Evolutionary conservation across 1,140 invertebrate species (phyloP), one percentile per base, ranked within the genome.

Genomic region (Zaprionus camerounensis): DNA sequence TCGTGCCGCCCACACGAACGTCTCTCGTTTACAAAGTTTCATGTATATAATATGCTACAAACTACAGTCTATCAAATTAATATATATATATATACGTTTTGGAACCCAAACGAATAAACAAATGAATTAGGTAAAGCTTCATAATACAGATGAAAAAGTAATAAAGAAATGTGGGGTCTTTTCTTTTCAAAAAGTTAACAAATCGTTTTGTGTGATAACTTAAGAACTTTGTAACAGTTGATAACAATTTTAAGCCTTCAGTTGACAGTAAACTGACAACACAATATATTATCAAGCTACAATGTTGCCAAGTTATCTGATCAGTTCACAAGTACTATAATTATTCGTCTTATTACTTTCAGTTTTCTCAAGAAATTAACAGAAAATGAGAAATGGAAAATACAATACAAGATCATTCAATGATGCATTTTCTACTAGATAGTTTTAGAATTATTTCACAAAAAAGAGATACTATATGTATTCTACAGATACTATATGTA

Each of bases 11-110:
- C 68, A 76, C 62, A 61, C 58, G 73, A 77, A 79, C 72, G 70
- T 28, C 68, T 68, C 49, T 68, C 49, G 75, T 80, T 82, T 78
- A 88, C 81, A 88, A 78, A 71, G 70, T 78, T 72, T 53, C 59
- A 74, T 56, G 62, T n/a, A 68, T 76, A 66, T 34, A 62, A 57
- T 72, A 69, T 53, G 53, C 61, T 82, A 74, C 59, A 82, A 17
- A n/a, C 56, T 73, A 73, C 65, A 73, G 46, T 68, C 71, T 73
- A 68, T 55, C 20, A 34, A 68, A 62, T 73, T 67, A 31, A 15
- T 69, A 55, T 53, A 70, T 55, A 41, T 41, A 44, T 63, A 41
- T 41, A 44, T 63, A 49, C 31, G 36, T 31, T 46, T 38, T 38
- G 41, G 41, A 58, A 67, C 41, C 46, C 71, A 68, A 56, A 68